Base-by-base conservation (phyloP, 2,797 vertebrate species). In the Bradypodion pumilum region DNA sequence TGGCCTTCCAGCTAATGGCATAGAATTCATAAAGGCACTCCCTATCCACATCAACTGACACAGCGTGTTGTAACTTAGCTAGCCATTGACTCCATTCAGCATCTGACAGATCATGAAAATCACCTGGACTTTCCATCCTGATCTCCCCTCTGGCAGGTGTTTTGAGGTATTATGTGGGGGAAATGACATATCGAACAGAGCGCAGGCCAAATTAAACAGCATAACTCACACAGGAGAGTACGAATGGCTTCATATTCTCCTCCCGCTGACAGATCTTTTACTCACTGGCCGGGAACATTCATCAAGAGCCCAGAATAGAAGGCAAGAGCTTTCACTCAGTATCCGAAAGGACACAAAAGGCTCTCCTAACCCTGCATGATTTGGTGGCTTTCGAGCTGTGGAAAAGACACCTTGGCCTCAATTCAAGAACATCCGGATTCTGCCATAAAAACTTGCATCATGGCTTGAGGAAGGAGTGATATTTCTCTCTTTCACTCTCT, bases 381-480 rank as follows among this genome's bases (percentile, higher is more conserved):
- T 78, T 32, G 90, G 85, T 85, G 85, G 7, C 37, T 90, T 65
- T 59, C 62, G 72, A 81, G 79, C 87, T 76, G 59, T 73, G 80
- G 79, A 92, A 90, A 7, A 86, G 85, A 80, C 76, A 83, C 85
- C 79, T 7, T 93, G 90, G 92, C 85, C 76, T 72, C 87, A 60
- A 37, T 88, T 92, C 90, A 92, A 90, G 87, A 93, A 85, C 89
- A 81, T 89, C 89, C 73, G 80, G 83, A 91, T 91, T 88, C 84
- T 52, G 69, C 85, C 0, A 74, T 90, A 87, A 88, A 88, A 90
- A 62, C 25, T 59, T 81, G 84, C 88, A 84, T 91, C 86, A 81
- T 85, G 86, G 82, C 89, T 87, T 78, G 74, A 86, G 89, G 68
- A 87, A 91, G 82, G 83, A 87, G 87, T 56, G 82, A 10, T 78